Conservation (phyloP, 2,797 vertebrate species). For the Coregonus ussuriensis region DNA sequence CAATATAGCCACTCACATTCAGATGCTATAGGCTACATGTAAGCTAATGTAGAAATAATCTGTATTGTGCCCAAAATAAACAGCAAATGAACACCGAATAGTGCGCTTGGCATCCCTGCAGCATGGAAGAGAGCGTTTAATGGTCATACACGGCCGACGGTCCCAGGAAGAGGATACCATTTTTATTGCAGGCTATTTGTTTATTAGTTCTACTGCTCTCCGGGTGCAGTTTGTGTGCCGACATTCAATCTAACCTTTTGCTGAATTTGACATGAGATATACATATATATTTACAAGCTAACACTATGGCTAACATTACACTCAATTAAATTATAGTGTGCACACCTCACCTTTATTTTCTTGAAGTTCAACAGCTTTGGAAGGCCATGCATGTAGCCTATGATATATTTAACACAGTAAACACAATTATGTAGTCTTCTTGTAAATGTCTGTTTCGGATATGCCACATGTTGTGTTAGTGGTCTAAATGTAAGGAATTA, state of each 20-base stretch:
- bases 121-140: slow-evolving; percentile 15
- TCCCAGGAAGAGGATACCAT: slow-evolving; percentile 23
- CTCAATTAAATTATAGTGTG: slow-evolving; percentile 5
- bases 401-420: background rate
- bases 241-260: slow-evolving; percentile 27
- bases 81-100: background rate
- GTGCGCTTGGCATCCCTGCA: slow-evolving; percentile 3
- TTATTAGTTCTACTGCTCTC: slow-evolving; percentile 33
- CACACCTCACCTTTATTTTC: background rate
- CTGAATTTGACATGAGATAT: slow-evolving; percentile 16
- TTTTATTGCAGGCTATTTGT: slow-evolving; percentile 30
- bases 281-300: slow-evolving; percentile 13
- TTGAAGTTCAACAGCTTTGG: slow-evolving; percentile 9
- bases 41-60: background rate
- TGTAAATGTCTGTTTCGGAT: background rate
- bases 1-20: background rate
- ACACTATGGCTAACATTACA: slow-evolving; percentile 15
- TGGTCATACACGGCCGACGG: slow-evolving; percentile 20
- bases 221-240: slow-evolving; percentile 19
- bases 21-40: background rate
- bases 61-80: background rate
- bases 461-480: background rate
- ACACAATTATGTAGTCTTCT: background rate
- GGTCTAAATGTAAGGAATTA: background rate
- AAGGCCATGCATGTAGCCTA: background rate